Evolutionary conservation across 2,113 vertebrate genomes (phyloP).

Genomic region (Rafetus swinhoei): DNA sequence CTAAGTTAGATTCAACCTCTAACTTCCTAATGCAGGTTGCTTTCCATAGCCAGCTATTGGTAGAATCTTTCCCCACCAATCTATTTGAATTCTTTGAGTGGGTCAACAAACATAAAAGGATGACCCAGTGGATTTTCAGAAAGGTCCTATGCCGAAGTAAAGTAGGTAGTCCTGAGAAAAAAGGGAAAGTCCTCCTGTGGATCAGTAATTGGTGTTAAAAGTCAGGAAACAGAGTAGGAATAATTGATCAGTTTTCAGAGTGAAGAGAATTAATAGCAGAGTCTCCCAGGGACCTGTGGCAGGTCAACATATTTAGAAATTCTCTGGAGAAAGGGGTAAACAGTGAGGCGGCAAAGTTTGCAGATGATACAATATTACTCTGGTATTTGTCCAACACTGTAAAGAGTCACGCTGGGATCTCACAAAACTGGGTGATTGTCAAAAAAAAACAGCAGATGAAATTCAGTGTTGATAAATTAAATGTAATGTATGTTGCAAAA

Average conservation of each 20-base stretch:
- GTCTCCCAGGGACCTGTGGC: neutral
- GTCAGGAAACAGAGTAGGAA: neutral
- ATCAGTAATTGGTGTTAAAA: neutral
- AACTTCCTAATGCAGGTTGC: neutral
- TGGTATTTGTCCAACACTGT: neutral
- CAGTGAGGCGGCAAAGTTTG: neutral
- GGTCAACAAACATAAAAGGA: neutral
- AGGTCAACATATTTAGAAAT: neutral
- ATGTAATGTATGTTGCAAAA: neutral
- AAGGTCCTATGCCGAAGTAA: neutral
- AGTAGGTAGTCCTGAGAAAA: neutral
- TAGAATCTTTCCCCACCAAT: neutral
- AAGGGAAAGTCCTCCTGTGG: neutral
- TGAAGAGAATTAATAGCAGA: neutral
- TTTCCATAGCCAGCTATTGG: neutral
- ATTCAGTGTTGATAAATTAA: no score
- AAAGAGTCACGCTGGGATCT: neutral
- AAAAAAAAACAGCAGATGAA: neutral
- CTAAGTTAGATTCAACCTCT: rapidly evolving
- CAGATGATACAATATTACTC: neutral
- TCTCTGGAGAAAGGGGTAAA: neutral
- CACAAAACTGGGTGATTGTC: neutral
- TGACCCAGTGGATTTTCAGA: neutral
- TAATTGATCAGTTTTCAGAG: neutral
- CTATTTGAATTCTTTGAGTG: neutral